Evolutionary conservation across 64 coral and sea anemone species (phyloP), one percentile per base, ranked within the genome.

Genomic region (Pocillopora verrucosa): DNA sequence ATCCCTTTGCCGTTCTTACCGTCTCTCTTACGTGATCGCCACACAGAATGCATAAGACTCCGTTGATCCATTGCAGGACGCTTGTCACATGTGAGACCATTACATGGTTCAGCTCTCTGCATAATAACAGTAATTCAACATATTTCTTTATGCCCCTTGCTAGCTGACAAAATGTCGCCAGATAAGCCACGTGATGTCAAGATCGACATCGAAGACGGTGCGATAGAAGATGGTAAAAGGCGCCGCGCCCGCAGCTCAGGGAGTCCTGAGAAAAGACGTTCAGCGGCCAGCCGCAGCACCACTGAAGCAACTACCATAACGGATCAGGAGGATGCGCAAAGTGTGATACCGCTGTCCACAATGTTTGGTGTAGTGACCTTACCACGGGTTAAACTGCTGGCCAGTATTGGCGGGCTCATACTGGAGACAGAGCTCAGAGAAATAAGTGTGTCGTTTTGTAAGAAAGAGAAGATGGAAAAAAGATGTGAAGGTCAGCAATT

Each of bases 371-470:
- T 99, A 57, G 91, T 99, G 9, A 93, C 93, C 1, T 80, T 99
- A 34, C 97, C 91, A 1, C 84, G 93, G 60, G 86, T 89, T 17
- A 91, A 92, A 35, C 90, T 95, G 72, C 65, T 99, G 72, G 94
- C 97, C 63, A 93, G 91, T 13, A 92, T 99, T 58, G 97, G 97
- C 11, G 97, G 90, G 59, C 94, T 99, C 35, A 37, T 90, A 35
- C 75, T 95, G 37, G 93, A 99, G 75, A 99, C 94, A 36, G 93
- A 99, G 26, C 88, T 99, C 24, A 93, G 87, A 89, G 91, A 95
- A 35, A 92, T 99, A 63, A 92, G 61, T 36, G 64, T 93, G 34
- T 92, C 88, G 17, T 64, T 92, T 60, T 92, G 90, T 34, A 88
- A 84, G 45, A 91, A 91, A 45, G 91, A 93, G 74, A 88, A 99